Evolutionary conservation across 2,797 vertebrate species (phyloP).

Genomic region (Momotus momota): DNA sequence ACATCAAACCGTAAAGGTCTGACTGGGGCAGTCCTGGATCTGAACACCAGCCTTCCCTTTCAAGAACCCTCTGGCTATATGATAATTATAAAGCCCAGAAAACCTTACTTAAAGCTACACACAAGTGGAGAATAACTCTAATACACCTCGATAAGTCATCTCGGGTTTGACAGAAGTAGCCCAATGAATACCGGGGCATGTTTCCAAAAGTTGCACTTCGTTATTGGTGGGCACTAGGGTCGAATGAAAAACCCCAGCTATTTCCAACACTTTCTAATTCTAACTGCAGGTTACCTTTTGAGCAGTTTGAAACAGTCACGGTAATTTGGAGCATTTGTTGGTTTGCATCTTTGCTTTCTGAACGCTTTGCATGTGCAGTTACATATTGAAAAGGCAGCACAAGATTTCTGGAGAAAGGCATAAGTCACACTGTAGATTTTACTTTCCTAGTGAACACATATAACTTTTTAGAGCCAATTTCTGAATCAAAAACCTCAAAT

Average conservation of each 20-base stretch:
- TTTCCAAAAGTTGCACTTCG: conserved; percentile 13
- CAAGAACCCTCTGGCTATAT: background rate
- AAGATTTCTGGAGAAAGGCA: background rate
- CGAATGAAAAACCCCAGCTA: background rate
- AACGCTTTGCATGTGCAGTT: background rate
- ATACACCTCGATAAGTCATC: background rate
- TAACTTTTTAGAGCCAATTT: background rate
- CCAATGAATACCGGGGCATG: background rate
- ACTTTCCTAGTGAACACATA: background rate
- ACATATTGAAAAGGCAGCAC: background rate
- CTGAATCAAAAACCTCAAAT: background rate
- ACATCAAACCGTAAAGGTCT: conserved; percentile 8
- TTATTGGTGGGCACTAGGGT: background rate
- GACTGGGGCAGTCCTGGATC: background rate
- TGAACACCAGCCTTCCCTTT: background rate
- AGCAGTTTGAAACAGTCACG: background rate
- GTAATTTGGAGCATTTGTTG: background rate
- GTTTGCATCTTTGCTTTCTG: background rate
- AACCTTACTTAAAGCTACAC: background rate
- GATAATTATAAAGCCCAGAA: background rate
- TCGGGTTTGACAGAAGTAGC: conserved; percentile 9
- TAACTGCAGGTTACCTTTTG: background rate
- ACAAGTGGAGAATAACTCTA: background rate
- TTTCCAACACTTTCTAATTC: background rate
- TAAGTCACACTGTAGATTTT: background rate